Evolutionary conservation across 2,888 invertebrate genomes (phyloP), one percentile per base, ranked within the genome.

Genomic region (Lasius fuliginosus): DNA sequence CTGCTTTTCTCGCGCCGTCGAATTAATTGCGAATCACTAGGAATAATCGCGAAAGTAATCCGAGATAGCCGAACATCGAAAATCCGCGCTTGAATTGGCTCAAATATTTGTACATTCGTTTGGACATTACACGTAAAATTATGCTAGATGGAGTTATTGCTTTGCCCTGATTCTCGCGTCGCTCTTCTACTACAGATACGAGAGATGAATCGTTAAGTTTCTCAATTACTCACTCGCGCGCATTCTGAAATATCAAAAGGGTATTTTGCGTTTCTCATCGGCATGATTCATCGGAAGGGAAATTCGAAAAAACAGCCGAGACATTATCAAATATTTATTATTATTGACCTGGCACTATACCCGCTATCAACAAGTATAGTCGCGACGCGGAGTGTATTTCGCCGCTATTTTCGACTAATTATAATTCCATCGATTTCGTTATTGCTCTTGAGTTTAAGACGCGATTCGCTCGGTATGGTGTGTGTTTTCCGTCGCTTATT

Each of bases 131-230:
- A 77, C 73, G 82, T 62, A 79, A 87, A 86, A 85, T 89, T 89
- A 89, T 86, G 74, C 83, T 85, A 88, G 67, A 76, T 85, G 82
- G 85, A 88, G 83, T 89, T 89, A 89, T 87, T 89, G 89, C 88
- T 89, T 89, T 84, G 84, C 81, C 33, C 71, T 69, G 85, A 87
- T 82, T 83, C 53, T 53, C 33, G 40, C 36, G 46, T 56, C 82
- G 53, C 53, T 40, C 42, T n/a, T 8, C n/a, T n/a, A 53, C 23
- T 53, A 65, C 64, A 64, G 60, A 82, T 58, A 69, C 23, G 85
- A 88, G 85, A 88, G 82, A 67, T 79, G 82, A 85, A 81, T 84
- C 65, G 58, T 69, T n/a, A 46, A 79, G 12, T 81, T 81, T 81
- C 71, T 81, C 69, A 60, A 81, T 81, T 53, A n/a, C 33, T 69